These are phyloP conservation scores for Sarcophaga peregrina DNA, from an alignment of 1,140 invertebrate species.

Conservation along the genomic window DNA sequence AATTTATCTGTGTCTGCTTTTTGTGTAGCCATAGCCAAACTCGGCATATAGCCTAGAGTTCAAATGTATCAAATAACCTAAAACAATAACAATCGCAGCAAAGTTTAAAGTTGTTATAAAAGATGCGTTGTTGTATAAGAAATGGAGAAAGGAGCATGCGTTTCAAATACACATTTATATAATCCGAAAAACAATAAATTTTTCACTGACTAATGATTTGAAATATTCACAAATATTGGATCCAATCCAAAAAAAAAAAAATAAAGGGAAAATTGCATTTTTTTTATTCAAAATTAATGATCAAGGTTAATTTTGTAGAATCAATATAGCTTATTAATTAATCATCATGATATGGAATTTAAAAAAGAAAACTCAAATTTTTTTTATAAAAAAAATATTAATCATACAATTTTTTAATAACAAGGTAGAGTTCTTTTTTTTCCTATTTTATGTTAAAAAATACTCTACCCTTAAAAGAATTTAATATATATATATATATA, in stretches of 20 bases:
- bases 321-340: background rate
- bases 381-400: background rate
- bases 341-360: background rate
- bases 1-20: too few species aligned
- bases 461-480: background rate
- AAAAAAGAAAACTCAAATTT: background rate
- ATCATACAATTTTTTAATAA: background rate
- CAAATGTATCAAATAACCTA: constrained; percentile 22
- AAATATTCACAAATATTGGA: background rate
- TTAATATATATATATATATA: background rate
- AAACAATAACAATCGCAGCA: background rate
- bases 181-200: background rate
- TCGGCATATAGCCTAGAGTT: background rate
- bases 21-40: background rate
- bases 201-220: background rate
- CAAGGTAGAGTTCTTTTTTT: too few species aligned
- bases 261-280: background rate
- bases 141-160: background rate
- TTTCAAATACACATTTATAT: background rate
- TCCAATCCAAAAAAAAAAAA: background rate
- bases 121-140: background rate
- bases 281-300: background rate
- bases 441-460: background rate
- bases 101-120: background rate
- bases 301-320: background rate